Percentiles rank a stretch among this genome's conserved stretches.
Conservation (phyloP, 2,888 invertebrate genomes). For the Teleiodes luculella region DNA sequence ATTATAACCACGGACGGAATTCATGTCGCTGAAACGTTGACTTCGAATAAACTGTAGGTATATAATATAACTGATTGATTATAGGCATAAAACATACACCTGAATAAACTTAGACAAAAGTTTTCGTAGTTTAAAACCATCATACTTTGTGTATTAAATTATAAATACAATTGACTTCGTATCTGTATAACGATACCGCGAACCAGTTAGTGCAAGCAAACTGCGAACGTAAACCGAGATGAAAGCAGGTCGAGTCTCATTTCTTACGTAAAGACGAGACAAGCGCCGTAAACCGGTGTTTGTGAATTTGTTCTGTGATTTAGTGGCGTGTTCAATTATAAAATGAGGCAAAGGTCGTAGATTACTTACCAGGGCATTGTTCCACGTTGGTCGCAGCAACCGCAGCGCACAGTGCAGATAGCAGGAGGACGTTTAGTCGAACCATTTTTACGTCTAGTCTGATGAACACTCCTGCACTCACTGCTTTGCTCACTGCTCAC, state of each 20-base stretch:
- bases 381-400: slow-evolving; percentile 51
- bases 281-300: neutral
- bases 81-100: no score
- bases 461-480: neutral
- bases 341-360: neutral
- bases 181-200: no score
- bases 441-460: slow-evolving; percentile 50
- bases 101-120: no score
- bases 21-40: no score
- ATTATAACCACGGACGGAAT: no score
- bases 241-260: slow-evolving; percentile 50
- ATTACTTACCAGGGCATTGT: slow-evolving; percentile 64
- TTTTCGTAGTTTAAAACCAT: no score
- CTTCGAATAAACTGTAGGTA: no score
- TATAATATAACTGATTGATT: no score
- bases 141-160: no score
- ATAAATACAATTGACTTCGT: no score
- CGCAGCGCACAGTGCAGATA: slow-evolving; percentile 40
- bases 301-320: neutral
- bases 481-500: no score
- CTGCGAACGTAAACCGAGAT: slow-evolving; percentile 32
- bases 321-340: neutral
- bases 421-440: slow-evolving; percentile 47
- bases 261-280: slow-evolving; percentile 40
- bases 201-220: neutral